Percentiles rank a stretch among this genome's conserved stretches.
phyloP scores from a whole-genome alignment of 2,113 vertebrate species.

The Urocolius indicus region DNA sequence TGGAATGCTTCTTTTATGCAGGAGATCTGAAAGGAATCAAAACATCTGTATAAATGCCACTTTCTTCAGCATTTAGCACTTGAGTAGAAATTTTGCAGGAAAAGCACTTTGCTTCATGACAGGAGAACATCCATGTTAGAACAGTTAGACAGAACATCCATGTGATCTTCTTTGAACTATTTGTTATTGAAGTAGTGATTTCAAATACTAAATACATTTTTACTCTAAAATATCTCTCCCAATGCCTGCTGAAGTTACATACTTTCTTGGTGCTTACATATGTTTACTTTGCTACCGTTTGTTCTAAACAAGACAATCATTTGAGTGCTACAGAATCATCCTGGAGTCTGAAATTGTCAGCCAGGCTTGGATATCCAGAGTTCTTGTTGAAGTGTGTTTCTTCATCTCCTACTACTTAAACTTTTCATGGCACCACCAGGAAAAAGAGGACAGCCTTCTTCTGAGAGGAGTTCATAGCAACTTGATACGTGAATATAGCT shows the following conservation, averaged over 20 bases:
- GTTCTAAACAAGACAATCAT: neutral
- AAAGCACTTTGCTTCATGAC: neutral
- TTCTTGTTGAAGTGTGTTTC: neutral
- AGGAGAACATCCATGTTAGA: neutral
- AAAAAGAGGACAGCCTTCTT: neutral
- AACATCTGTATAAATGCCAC: neutral
- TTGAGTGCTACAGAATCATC: neutral
- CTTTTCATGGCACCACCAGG: neutral
- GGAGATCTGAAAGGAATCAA: neutral
- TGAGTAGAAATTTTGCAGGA: neutral
- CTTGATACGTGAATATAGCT: accelerated
- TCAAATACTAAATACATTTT: neutral
- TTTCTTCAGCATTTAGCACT: neutral
- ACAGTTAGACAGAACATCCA: neutral
- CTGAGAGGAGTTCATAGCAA: neutral
- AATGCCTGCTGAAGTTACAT: neutral
- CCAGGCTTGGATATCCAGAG: too few species aligned
- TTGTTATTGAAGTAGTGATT: neutral
- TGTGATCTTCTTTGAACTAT: neutral
- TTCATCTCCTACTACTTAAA: neutral
- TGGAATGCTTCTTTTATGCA: neutral
- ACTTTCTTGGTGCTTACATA: neutral
- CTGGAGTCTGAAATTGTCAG: neutral
- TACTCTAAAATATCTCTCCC: neutral
- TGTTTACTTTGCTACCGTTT: neutral